Evolutionary conservation across 2,888 invertebrate genomes (phyloP).

Genomic region (Acheta domesticus): DNA sequence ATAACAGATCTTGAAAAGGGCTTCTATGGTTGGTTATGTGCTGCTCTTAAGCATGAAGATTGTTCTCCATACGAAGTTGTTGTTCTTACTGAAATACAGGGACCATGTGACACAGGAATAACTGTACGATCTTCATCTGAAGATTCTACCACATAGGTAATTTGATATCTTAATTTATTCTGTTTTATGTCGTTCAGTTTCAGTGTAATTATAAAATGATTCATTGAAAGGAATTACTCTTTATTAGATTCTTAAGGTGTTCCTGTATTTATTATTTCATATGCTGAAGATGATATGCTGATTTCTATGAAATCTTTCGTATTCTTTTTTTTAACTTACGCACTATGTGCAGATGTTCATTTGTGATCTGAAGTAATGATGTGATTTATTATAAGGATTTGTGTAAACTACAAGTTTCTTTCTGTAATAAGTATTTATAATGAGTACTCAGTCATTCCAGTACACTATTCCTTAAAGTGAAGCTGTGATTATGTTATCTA

Average conservation of each 20-base stretch:
- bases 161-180: neutral
- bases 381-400: no score
- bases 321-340: neutral
- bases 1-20: constrained; percentile 73
- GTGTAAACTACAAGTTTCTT: no score
- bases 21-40: constrained; percentile 74
- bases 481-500: no score
- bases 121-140: constrained; percentile 47
- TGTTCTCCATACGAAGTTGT: constrained; percentile 74
- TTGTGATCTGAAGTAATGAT: neutral
- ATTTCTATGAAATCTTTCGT: constrained; percentile 10
- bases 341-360: neutral
- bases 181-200: neutral
- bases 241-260: neutral
- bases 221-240: neutral
- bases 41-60: constrained; percentile 61
- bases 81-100: constrained; percentile 54
- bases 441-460: no score
- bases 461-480: no score
- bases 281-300: constrained; percentile 11
- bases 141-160: constrained; percentile 39
- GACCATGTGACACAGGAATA: constrained; percentile 26
- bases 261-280: constrained; percentile 3
- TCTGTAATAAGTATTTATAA: no score
- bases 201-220: neutral